Conservation (phyloP, 2,113 vertebrate genomes). For the Xenopus tropicalis region UCB_Xtro_10.0 CM004444.2:103143501-103144000, state of each 20-base stretch:
- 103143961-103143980: too few species aligned
- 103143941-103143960: too few species aligned
- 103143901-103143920: neutral
- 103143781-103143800: neutral
- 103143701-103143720: conserved; percentile 5
- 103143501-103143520: neutral
- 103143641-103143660: conserved; percentile 1
- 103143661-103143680: conserved; percentile 7
- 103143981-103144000: too few species aligned
- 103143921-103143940: neutral
- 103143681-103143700: conserved; percentile 7
- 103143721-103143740: neutral
- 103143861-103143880: too few species aligned
- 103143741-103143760: neutral
- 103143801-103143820: neutral
- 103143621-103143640: neutral
- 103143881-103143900: too few species aligned
- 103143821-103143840: neutral
- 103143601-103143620: neutral
- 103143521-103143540: neutral
- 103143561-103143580: neutral
- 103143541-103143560: neutral
- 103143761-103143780: neutral
- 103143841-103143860: too few species aligned
- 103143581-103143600: neutral